Evolutionary conservation across 2,797 vertebrate species (phyloP).

Genomic region (Amblyraja radiata): DNA sequence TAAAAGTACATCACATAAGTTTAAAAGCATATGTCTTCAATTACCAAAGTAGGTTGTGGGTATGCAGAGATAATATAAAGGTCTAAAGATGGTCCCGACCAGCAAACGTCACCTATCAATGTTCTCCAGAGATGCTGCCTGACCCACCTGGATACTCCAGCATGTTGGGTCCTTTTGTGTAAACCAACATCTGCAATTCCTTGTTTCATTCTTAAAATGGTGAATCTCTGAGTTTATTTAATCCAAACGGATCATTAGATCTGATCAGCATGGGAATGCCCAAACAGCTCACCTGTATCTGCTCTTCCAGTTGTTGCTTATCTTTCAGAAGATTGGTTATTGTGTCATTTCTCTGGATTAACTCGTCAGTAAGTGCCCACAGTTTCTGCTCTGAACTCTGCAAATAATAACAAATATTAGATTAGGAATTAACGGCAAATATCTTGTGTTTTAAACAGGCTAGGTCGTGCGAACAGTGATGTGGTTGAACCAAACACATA

Average conservation of each 20-base stretch:
- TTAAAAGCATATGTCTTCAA: not conserved
- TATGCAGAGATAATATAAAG: conserved; percentile 17
- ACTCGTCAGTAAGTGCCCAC: conserved; percentile 55
- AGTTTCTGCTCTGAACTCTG: conserved; percentile 53
- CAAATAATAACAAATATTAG: not conserved
- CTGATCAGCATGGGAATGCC: not conserved
- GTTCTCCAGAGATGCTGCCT: too few relatives aligned
- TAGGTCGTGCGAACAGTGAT: too few relatives aligned
- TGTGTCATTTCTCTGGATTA: conserved; percentile 50
- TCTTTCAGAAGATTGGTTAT: conserved; percentile 60
- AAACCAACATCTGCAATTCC: too few relatives aligned
- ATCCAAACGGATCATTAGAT: not conserved
- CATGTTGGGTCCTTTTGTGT: too few relatives aligned
- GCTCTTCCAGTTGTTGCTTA: conserved; percentile 61
- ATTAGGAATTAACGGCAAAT: not conserved
- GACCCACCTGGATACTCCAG: too few relatives aligned
- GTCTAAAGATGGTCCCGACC: too few relatives aligned
- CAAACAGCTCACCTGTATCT: conserved; percentile 57
- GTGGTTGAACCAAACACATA: not conserved
- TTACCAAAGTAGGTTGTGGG: not conserved
- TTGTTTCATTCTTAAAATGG: not conserved
- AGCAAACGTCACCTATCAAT: too few relatives aligned
- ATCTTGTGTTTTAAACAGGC: not conserved
- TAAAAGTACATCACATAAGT: not conserved
- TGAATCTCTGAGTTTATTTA: not conserved